phyloP scores from a whole-genome alignment of 1,140 invertebrate genomes.

The Nasonia vitripennis region DNA sequence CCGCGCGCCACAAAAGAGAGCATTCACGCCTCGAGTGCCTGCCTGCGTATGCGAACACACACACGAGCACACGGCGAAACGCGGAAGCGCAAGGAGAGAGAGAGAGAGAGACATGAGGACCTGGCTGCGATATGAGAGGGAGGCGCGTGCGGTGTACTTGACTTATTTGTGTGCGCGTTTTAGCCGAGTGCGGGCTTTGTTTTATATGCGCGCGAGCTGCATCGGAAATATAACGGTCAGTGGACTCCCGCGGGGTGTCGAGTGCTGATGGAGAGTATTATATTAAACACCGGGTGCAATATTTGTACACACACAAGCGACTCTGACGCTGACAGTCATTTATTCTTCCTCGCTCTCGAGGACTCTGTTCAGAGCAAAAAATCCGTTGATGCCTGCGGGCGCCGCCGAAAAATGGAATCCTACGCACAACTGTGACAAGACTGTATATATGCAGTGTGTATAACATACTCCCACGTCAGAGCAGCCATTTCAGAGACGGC shows the following conservation, averaged over 20 bases:
- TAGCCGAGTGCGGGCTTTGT: not conserved
- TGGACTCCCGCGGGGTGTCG: too few relatives aligned
- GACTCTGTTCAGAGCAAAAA: too few relatives aligned
- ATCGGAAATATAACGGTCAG: not conserved
- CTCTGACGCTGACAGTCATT: too few relatives aligned
- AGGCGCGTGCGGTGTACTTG: too few relatives aligned
- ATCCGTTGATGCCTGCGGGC: too few relatives aligned
- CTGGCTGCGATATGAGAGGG: not conserved
- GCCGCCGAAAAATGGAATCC: too few relatives aligned
- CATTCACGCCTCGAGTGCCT: constrained; percentile 61
- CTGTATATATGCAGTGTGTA: too few relatives aligned
- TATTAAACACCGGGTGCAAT: not conserved
- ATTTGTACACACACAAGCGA: not conserved
- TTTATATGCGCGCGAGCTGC: not conserved
- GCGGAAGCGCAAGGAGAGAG: not conserved
- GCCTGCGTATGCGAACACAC: not conserved
- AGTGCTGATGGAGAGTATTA: not conserved
- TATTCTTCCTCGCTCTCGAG: too few relatives aligned
- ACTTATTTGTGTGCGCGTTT: not conserved
- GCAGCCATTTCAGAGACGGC: too few relatives aligned
- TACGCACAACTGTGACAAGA: too few relatives aligned
- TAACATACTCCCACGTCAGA: too few relatives aligned
- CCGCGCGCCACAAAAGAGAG: constrained; percentile 3
- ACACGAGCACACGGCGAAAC: not conserved
- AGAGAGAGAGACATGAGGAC: not conserved